Percentiles rank a stretch among this genome's conserved stretches.
Evolutionary conservation across 2,113 vertebrate species (phyloP).

Genomic region (Pholis gunnellus): DNA sequence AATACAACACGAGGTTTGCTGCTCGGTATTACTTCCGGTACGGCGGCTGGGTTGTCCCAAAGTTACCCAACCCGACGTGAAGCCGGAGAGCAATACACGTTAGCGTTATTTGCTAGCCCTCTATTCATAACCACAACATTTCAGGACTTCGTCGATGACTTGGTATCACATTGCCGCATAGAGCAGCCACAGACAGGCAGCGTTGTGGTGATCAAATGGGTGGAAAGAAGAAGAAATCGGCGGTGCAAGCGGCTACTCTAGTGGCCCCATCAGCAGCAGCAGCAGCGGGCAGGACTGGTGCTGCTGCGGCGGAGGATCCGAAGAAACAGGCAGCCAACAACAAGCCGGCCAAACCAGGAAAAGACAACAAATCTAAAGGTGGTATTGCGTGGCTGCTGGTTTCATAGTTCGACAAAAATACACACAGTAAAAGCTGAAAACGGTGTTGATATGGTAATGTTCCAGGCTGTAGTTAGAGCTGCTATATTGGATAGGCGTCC

Average conservation of each 20-base stretch:
- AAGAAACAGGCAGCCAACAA: constrained; percentile 74
- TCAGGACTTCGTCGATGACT: background rate
- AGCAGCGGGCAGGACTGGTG: constrained; percentile 57
- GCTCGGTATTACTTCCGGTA: background rate
- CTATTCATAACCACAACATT: background rate
- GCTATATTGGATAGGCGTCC: background rate
- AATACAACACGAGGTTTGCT: constrained; percentile 53
- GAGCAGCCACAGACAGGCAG: background rate
- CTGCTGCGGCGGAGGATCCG: constrained; percentile 71
- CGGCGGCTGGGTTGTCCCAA: constrained; percentile 16
- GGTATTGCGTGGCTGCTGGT: background rate
- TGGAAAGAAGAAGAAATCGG: constrained; percentile 93
- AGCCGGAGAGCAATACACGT: background rate
- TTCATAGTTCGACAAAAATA: background rate
- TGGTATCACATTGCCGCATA: background rate
- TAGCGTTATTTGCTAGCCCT: background rate
- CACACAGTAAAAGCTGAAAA: background rate
- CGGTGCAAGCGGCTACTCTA: constrained; percentile 49
- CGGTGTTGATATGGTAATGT: background rate
- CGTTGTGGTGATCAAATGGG: constrained; percentile 82
- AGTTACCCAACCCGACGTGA: background rate
- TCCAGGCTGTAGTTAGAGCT: background rate
- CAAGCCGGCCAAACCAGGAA: constrained; percentile 68
- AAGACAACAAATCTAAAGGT: constrained; percentile 84
- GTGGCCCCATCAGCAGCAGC: constrained; percentile 47